Conservation (phyloP, 2,797 vertebrate genomes). For the Rhadinocentrus ornatus region DNA sequence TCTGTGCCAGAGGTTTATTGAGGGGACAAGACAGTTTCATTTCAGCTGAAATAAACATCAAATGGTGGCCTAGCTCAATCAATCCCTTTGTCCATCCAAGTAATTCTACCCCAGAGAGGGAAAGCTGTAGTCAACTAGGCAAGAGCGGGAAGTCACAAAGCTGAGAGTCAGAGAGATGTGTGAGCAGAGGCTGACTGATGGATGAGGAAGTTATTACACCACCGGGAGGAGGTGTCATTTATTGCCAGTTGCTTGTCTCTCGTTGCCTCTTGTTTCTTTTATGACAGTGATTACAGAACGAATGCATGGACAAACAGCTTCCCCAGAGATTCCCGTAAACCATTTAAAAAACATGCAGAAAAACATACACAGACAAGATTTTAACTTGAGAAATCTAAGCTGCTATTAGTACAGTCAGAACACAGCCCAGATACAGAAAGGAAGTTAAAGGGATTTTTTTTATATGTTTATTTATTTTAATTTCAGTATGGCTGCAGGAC, state of each 20-base stretch:
- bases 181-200: slow-evolving; percentile 74
- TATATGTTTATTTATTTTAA: background rate
- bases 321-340: slow-evolving; percentile 53
- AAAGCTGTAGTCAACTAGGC: slow-evolving; percentile 45
- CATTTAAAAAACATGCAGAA: slow-evolving; percentile 43
- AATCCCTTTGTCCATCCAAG: slow-evolving; percentile 66
- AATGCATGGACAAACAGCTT: slow-evolving; percentile 64
- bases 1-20: slow-evolving; percentile 58
- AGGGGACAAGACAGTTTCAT: slow-evolving; percentile 63
- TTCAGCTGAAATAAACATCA: slow-evolving; percentile 78
- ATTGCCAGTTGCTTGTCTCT: slow-evolving; percentile 71
- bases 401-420: slow-evolving; percentile 31
- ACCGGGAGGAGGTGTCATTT: slow-evolving; percentile 74
- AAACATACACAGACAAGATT: slow-evolving; percentile 38
- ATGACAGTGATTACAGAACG: slow-evolving; percentile 71
- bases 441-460: background rate
- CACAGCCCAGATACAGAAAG: slow-evolving; percentile 9
- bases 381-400: slow-evolving; percentile 45
- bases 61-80: slow-evolving; percentile 65
- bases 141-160: slow-evolving; percentile 51
- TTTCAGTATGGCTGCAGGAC: slow-evolving; percentile 6
- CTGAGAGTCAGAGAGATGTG: slow-evolving; percentile 53
- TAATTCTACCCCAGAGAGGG: slow-evolving; percentile 71
- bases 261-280: slow-evolving; percentile 74
- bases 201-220: slow-evolving; percentile 72